These are phyloP conservation scores for Gyps fulvus DNA, from an alignment of 2,113 vertebrate genomes.

Conservation along the genomic window DNA sequence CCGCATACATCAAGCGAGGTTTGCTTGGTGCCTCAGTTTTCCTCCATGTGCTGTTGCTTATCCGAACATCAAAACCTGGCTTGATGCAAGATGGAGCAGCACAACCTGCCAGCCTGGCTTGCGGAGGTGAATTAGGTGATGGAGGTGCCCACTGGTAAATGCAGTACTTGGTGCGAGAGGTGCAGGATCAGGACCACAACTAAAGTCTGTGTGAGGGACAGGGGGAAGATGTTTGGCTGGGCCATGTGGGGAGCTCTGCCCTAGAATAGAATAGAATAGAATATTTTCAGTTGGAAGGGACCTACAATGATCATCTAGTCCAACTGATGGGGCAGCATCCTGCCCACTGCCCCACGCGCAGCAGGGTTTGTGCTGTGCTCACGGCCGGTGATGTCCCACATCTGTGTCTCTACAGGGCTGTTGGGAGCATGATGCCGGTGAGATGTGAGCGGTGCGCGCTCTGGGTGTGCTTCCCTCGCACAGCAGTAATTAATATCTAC, in stretches of 20 bases:
- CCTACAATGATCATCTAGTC: not conserved
- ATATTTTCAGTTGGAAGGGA: not conserved
- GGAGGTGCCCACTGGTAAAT: not conserved
- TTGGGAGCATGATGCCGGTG: not conserved
- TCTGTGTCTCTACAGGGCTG: not conserved
- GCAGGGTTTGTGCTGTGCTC: not conserved
- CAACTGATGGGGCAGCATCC: not conserved
- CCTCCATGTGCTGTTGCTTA: not conserved
- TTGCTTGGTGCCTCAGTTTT: not conserved
- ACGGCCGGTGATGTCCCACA: rapidly evolving
- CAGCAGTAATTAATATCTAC: not conserved
- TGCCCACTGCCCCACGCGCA: not conserved
- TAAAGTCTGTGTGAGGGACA: not conserved
- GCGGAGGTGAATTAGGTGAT: not conserved
- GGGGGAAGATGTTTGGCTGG: not conserved
- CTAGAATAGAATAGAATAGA: not conserved
- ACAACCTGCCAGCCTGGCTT: not conserved
- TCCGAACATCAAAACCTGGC: not conserved
- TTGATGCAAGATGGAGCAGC: not conserved
- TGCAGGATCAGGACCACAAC: not conserved
- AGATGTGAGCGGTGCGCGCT: rapidly evolving
- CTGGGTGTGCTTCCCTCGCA: not conserved
- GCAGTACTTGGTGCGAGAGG: not conserved
- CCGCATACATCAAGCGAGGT: rapidly evolving
- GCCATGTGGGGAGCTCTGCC: not conserved